These are phyloP conservation scores for Anthopleura sola DNA, from an alignment of 64 coral and sea anemone genomes.

Conservation along the genomic window DNA sequence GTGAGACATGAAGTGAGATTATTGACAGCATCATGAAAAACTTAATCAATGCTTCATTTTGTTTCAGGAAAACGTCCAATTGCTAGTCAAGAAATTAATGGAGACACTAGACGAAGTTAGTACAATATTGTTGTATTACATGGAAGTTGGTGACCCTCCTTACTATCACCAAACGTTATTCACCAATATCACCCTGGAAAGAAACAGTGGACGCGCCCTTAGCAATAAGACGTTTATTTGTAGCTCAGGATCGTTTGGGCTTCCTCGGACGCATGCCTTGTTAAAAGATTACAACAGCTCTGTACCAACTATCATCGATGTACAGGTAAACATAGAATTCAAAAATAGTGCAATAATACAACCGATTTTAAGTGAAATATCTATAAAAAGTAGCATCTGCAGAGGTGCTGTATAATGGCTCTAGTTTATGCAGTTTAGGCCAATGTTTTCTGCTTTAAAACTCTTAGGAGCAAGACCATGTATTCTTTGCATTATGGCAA, in stretches of 20 bases:
- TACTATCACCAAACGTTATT: background rate
- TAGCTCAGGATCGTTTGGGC: background rate
- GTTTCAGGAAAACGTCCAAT: background rate
- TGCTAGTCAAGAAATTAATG: background rate
- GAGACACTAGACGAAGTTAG: background rate
- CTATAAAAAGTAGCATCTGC: no score
- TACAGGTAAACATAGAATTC: background rate
- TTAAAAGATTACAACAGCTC: slow-evolving; percentile 14
- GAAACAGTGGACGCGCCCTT: slow-evolving; percentile 3
- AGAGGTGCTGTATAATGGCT: no score
- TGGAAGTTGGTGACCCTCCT: background rate
- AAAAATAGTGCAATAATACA: background rate
- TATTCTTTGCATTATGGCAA: no score
- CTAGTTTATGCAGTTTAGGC: no score
- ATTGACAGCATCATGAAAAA: no score
- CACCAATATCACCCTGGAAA: slow-evolving; percentile 16
- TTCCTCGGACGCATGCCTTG: background rate
- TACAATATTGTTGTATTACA: background rate
- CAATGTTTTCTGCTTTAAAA: no score
- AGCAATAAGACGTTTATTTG: background rate
- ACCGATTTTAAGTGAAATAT: no score
- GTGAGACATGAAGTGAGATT: no score
- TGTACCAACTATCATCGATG: background rate
- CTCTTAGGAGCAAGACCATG: no score
- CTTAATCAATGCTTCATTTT: no score